These are phyloP conservation scores for Candoia aspera DNA, from an alignment of 2,113 vertebrate genomes.

Conservation along the genomic window DNA sequence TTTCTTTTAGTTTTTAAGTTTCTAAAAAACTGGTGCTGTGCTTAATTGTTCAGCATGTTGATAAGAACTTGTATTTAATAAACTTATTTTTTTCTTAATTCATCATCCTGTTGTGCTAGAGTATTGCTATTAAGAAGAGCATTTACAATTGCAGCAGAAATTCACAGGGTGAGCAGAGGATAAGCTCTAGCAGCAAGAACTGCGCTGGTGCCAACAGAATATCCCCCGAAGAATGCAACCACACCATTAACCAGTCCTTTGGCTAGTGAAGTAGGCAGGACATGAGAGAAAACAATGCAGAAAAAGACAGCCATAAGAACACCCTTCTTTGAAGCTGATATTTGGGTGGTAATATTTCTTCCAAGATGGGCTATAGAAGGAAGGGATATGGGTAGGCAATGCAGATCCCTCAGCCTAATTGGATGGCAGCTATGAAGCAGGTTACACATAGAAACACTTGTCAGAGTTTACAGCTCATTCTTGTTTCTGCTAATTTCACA, in stretches of 20 bases:
- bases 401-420: neutral
- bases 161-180: neutral
- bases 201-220: neutral
- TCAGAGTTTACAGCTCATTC: neutral
- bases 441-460: neutral
- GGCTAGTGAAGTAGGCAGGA: neutral
- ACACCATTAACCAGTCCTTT: neutral
- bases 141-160: neutral
- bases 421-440: neutral
- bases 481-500: slow-evolving; percentile 7
- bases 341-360: neutral
- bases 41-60: neutral
- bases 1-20: neutral
- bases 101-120: neutral
- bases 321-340: neutral
- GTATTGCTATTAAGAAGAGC: neutral
- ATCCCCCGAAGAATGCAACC: neutral
- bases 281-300: neutral
- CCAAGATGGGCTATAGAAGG: neutral
- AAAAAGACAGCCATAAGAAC: neutral
- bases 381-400: neutral
- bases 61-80: neutral
- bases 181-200: neutral
- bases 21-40: neutral
- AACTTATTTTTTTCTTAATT: neutral